These are phyloP conservation scores for Branchinecta lynchi DNA, from an alignment of 1,140 invertebrate species.

Conservation along the genomic window DNA sequence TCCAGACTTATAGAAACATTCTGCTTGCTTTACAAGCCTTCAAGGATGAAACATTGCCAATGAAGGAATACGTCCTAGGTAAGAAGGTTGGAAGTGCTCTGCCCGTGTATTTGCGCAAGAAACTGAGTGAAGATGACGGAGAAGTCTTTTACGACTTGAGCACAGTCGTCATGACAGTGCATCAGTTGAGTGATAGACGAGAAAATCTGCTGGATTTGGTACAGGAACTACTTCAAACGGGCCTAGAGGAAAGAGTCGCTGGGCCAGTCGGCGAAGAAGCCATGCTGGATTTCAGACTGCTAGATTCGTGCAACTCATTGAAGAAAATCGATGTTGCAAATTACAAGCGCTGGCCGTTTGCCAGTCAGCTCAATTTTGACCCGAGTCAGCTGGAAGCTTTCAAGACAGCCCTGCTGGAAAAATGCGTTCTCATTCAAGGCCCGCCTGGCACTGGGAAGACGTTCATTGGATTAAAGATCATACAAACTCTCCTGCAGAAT, in stretches of 20 bases:
- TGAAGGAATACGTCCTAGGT: slow-evolving; percentile 42
- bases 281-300: no score
- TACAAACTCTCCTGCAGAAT: slow-evolving; percentile 37
- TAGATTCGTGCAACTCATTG: neutral
- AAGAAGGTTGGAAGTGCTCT: neutral
- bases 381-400: slow-evolving; percentile 42
- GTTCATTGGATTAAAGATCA: slow-evolving; percentile 49
- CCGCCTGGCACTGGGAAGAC: slow-evolving; percentile 69
- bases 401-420: slow-evolving; percentile 39
- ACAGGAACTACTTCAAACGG: neutral
- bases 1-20: slow-evolving; percentile 46
- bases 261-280: no score
- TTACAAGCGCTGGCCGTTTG: slow-evolving; percentile 30
- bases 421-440: slow-evolving; percentile 59
- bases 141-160: slow-evolving; percentile 9
- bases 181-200: neutral
- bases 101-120: slow-evolving; percentile 13
- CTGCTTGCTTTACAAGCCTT: slow-evolving; percentile 42
- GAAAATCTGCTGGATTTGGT: neutral
- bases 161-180: neutral
- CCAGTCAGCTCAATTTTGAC: slow-evolving; percentile 36
- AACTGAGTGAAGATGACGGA: neutral
- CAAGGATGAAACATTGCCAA: slow-evolving; percentile 38
- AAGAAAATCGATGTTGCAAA: neutral
- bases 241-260: no score